Base-by-base conservation (phyloP, 35 echinoderm and acorn worm genomes). In the Ptychodera flava region DNA sequence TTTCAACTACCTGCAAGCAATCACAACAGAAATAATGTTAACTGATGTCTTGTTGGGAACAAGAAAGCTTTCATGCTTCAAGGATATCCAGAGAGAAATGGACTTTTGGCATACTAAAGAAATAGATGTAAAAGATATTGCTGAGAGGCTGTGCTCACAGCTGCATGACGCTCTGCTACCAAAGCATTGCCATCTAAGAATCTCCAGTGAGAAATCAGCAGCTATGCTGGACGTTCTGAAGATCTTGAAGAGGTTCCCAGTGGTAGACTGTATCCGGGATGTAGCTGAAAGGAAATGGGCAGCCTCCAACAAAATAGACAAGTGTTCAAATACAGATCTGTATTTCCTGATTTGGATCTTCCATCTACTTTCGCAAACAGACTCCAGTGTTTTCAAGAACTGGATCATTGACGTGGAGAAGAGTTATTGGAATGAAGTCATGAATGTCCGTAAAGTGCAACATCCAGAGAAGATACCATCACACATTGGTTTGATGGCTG, bases 91-190 rank as follows among this genome's bases (percentile, higher is more conserved):
- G 0, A 37, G 64, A 29, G n/a, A n/a, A n/a, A n/a, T n/a, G n/a
- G n/a, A n/a, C n/a, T n/a, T n/a, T n/a, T 31, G 78, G 1, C 12
- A 37, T 15, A 22, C 45, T 16, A 32, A 84, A 75, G 78, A 64
- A 33, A 33, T 77, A 31, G 75, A 38, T 6, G 32, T 78, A 33
- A 32, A 81, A 0, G 31, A 38, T 2, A 36, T 37, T 12, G 64
- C 36, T 31, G 35, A 64, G 14, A 80, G 77, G 33, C 78, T 31
- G 36, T 91, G 89, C 35, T 1, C 31, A 0, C 34, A 80, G 27
- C 35, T 91, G 22, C 86, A 86, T 86, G 78, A 86, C 1, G n/a
- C 85, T 16, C 32, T 91, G 29, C 86, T 91, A 34, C 89, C 84
- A n/a, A 28, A 80, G 29, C 89, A 91, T 53, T 86, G 83, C 31